These are phyloP conservation scores for Crenuchus spilurus DNA, from an alignment of 2,797 vertebrate species.

Conservation along the genomic window DNA sequence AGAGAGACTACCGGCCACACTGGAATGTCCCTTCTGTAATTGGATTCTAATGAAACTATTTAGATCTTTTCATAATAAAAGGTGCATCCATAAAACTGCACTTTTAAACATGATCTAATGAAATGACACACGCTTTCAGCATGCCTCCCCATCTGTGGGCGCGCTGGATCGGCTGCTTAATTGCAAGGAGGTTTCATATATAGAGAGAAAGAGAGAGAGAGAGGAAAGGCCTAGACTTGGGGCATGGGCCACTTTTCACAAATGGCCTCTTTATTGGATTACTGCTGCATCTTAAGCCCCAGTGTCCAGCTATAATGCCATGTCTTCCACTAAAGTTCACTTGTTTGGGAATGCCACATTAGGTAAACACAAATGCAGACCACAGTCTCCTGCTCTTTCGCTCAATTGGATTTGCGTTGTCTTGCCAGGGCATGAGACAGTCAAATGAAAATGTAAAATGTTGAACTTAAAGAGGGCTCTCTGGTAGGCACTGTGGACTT, in stretches of 20 bases:
- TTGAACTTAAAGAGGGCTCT: not conserved
- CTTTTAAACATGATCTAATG: conserved; percentile 24
- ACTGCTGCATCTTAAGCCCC: conserved; percentile 34
- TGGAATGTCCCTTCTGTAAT: conserved; percentile 26
- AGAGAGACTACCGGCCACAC: not conserved
- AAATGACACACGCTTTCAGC: conserved; percentile 8
- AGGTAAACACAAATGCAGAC: conserved; percentile 37
- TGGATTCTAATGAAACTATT: conserved; percentile 30
- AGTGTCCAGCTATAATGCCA: conserved; percentile 34
- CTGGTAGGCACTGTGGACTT: conserved; percentile 2
- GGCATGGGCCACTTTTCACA: conserved; percentile 43
- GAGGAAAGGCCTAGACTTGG: conserved; percentile 24
- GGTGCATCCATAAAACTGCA: conserved; percentile 1
- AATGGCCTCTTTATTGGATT: conserved; percentile 49
- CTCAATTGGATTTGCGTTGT: conserved; percentile 39
- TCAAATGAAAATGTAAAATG: conserved; percentile 28
- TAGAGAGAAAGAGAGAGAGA: not conserved
- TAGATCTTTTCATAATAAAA: not conserved
- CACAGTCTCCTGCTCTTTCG: conserved; percentile 36
- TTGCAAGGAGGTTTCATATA: conserved; percentile 13
- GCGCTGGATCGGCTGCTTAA: conserved; percentile 22
- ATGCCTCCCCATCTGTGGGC: not conserved
- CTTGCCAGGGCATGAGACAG: conserved; percentile 16
- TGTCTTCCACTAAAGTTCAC: conserved; percentile 40
- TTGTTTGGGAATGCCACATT: conserved; percentile 43